Evolutionary conservation across 2,113 vertebrate species (phyloP).

Genomic region (Macquaria australasica): DNA sequence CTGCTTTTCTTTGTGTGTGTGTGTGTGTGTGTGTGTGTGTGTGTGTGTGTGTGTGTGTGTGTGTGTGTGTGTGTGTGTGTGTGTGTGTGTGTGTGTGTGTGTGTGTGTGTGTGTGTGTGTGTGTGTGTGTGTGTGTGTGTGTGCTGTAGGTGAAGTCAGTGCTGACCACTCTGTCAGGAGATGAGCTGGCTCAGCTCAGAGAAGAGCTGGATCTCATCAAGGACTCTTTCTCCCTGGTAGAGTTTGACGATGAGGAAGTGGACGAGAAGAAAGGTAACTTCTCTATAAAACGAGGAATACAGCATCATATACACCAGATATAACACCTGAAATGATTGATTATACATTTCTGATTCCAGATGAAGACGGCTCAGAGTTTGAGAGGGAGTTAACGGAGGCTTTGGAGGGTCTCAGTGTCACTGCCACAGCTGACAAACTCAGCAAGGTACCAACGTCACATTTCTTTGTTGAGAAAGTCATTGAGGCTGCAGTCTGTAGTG

Average conservation of each 20-base stretch:
- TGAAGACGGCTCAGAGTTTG: constrained; percentile 87
- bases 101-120: too few species aligned
- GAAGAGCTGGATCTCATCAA: constrained; percentile 89
- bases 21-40: too few species aligned
- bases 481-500: not conserved
- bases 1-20: not conserved
- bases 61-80: too few species aligned
- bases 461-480: not conserved
- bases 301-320: rapidly evolving
- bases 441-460: constrained; percentile 77
- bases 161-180: constrained; percentile 89
- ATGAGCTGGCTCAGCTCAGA: constrained; percentile 84
- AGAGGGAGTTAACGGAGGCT: constrained; percentile 87
- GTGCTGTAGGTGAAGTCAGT: constrained; percentile 89
- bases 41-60: too few species aligned
- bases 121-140: not conserved
- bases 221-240: constrained; percentile 91
- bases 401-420: constrained; percentile 87
- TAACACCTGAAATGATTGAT: not conserved
- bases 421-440: constrained; percentile 87
- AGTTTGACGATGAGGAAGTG: constrained; percentile 95
- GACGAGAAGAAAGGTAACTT: constrained; percentile 89
- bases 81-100: too few species aligned
- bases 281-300: not conserved
- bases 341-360: constrained; percentile 73